These are phyloP conservation scores for Brachynemurus nebulosus DNA, from an alignment of 2,888 invertebrate species.

Conservation along the genomic window DNA sequence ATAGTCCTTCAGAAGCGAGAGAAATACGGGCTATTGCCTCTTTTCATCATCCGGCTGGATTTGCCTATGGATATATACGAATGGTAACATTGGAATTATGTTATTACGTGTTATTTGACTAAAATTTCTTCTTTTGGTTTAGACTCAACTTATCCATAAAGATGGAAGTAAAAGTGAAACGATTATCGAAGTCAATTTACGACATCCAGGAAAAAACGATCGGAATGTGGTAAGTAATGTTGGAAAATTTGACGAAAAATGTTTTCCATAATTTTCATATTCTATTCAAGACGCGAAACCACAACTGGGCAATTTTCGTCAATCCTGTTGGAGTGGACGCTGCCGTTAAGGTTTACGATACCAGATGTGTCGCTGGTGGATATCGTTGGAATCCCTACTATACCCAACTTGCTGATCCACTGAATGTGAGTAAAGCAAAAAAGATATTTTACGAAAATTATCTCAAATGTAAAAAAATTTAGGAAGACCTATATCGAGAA, in stretches of 20 bases:
- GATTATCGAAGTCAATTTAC: conserved; percentile 72
- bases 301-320: conserved; percentile 83
- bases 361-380: conserved; percentile 81
- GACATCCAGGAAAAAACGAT: conserved; percentile 77
- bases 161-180: conserved; percentile 84
- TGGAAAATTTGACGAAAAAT: background rate
- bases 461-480: conserved; percentile 13
- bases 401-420: conserved; percentile 77
- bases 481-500: conserved; percentile 71
- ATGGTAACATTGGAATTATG: conserved; percentile 39
- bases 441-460: background rate
- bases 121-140: conserved; percentile 23
- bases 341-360: conserved; percentile 59
- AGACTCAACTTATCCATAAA: conserved; percentile 74
- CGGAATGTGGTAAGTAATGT: conserved; percentile 52
- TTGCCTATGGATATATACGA: conserved; percentile 71
- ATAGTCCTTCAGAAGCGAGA: conserved; percentile 73
- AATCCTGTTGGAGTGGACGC: conserved; percentile 89
- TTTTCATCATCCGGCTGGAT: conserved; percentile 80
- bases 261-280: no score
- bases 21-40: conserved; percentile 79
- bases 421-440: conserved; percentile 57
- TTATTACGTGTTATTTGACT: background rate
- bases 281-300: conserved; percentile 61
- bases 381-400: conserved; percentile 87